Percentiles rank a stretch among this genome's conserved stretches.
phyloP scores from a whole-genome alignment of 2,113 vertebrate genomes.

The Laticauda laticaudata region DNA sequence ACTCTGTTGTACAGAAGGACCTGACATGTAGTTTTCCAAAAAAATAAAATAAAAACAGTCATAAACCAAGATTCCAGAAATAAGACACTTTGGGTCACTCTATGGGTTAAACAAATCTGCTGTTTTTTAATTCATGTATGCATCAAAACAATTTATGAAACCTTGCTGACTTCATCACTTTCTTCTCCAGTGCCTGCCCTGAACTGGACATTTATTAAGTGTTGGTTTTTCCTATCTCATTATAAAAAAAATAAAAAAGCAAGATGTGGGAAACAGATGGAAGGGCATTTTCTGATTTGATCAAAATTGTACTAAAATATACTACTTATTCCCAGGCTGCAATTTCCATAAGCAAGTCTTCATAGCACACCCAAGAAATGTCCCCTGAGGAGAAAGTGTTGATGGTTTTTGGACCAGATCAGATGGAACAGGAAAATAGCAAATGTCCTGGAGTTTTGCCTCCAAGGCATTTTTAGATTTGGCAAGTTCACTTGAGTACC shows the following conservation, averaged over 20 bases:
- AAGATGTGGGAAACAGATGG: not conserved
- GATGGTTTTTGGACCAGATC: slow-evolving; percentile 1
- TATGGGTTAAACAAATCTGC: not conserved
- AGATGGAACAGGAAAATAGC: slow-evolving; percentile 20
- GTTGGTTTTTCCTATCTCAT: not conserved
- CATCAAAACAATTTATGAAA: not conserved
- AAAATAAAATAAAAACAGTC: no score
- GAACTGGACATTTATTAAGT: not conserved
- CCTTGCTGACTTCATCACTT: not conserved
- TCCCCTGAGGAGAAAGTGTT: slow-evolving; percentile 27
- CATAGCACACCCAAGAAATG: not conserved
- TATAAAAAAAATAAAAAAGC: not conserved
- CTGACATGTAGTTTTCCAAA: not conserved
- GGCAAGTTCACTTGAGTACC: not conserved
- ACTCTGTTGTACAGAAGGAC: not conserved
- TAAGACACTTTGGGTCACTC: not conserved
- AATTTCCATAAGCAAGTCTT: not conserved
- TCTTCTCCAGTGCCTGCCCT: not conserved
- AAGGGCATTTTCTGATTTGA: not conserved
- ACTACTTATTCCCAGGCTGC: not conserved
- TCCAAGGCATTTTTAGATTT: slow-evolving; percentile 13
- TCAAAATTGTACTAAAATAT: not conserved
- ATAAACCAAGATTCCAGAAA: not conserved
- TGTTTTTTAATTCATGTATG: not conserved
- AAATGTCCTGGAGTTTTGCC: slow-evolving; percentile 8